Evolutionary conservation across 2,888 invertebrate genomes (phyloP), one percentile per base, ranked within the genome.

Genomic region (Drosophila colorata): DNA sequence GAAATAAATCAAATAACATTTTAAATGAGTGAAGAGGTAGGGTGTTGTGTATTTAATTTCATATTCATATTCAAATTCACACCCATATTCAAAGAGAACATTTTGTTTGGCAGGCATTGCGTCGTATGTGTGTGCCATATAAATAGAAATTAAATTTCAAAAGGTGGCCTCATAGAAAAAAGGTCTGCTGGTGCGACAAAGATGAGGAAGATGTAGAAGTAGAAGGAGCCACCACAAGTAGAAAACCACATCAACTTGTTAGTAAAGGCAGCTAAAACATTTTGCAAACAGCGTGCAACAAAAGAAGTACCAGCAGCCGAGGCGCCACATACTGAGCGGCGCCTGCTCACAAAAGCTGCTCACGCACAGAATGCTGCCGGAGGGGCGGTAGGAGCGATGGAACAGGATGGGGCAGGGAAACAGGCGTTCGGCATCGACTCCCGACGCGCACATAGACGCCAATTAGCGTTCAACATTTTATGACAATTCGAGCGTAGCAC

Each of bases 391-490:
- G 41, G 14, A 16, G 53, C 20, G 18, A 5, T 1, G 9, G 7
- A 8, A 1, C 5, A 16, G 14, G 23, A n/a, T 31, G 41, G 13
- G 46, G 11, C 14, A 41, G 47, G 41, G 46, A 33, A 23, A 11
- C 13, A 13, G 33, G 16, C 37, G 51, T 52, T 63, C 60, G 38
- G 37, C 70, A 51, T 56, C 56, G 68, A 78, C 61, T 78, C 69
- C 63, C 76, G 61, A 66, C 46, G 65, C 69, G 65, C 77, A 67
- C 67, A 81, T 69, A 87, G 87, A 86, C 88, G 90, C 89, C 86
- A 86, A 86, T 86, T 86, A 86, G 86, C 87, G 86, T 88, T 78
- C 78, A 89, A 82, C 87, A 88, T 86, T 88, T 86, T 88, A 86
- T 88, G 86, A 88, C 86, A 89, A 89, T 89, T 88, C 83, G 78